Evolutionary conservation across 2,888 invertebrate genomes (phyloP).

Genomic region (Idaea aversata): DNA sequence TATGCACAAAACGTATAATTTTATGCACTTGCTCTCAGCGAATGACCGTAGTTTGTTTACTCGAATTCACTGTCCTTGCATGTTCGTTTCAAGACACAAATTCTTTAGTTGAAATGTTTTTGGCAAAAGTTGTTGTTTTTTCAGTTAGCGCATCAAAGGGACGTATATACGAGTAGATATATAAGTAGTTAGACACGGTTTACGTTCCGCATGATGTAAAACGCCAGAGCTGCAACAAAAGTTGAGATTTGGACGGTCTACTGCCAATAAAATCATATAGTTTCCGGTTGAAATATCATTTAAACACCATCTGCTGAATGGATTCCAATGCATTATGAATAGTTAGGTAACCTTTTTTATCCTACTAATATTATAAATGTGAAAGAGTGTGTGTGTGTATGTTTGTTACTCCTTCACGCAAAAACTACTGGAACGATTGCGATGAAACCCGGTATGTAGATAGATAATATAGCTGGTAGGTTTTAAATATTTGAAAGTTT

Average conservation of each 20-base stretch:
- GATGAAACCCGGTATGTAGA: too few relatives aligned
- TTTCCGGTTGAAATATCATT: slow-evolving; percentile 1
- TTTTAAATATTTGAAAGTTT: too few relatives aligned
- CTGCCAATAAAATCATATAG: slow-evolving; percentile 1
- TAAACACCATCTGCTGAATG: neutral
- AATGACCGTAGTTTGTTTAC: slow-evolving; percentile 32
- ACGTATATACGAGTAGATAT: slow-evolving; percentile 11
- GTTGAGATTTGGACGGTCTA: neutral
- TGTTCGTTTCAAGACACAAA: slow-evolving; percentile 39
- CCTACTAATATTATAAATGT: too few relatives aligned
- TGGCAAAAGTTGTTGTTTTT: slow-evolving; percentile 50
- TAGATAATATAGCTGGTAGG: too few relatives aligned
- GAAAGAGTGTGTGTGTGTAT: too few relatives aligned
- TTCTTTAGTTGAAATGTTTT: slow-evolving; percentile 43
- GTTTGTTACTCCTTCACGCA: too few relatives aligned
- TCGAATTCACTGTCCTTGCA: slow-evolving; percentile 42
- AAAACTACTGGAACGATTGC: too few relatives aligned
- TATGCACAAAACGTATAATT: neutral
- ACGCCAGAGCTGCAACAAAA: slow-evolving; percentile 32
- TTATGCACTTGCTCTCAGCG: slow-evolving; percentile 21
- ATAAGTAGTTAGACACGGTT: slow-evolving; percentile 6
- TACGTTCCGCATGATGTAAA: slow-evolving; percentile 30
- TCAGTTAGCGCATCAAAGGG: slow-evolving; percentile 41
- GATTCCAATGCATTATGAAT: neutral
- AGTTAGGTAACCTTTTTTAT: neutral